phyloP scores from a whole-genome alignment of 1,140 invertebrate genomes.

The Polypedilum pembai region DNA sequence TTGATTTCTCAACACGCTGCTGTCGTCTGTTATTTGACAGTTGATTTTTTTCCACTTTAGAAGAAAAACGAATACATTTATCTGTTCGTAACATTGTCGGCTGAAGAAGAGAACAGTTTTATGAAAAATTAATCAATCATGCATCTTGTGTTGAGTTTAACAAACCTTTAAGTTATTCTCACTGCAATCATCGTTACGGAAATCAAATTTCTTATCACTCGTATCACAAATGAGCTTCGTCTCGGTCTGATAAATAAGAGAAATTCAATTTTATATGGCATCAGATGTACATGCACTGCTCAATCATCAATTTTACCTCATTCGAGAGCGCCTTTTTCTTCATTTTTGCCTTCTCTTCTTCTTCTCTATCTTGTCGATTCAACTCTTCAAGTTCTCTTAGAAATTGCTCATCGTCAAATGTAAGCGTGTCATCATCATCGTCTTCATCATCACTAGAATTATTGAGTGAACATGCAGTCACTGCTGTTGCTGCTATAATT shows the following conservation, averaged over 20 bases:
- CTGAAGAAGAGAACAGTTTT: too few species aligned
- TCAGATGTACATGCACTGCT: conserved; percentile 13
- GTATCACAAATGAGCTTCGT: conserved; percentile 12
- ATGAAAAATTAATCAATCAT: too few species aligned
- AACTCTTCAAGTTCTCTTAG: background rate
- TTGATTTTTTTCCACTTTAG: too few species aligned
- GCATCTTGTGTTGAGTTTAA: too few species aligned
- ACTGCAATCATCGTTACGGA: background rate
- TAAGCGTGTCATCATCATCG: conserved; percentile 17
- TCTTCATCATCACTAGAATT: background rate
- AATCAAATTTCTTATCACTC: conserved; percentile 7
- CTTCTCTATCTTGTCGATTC: background rate
- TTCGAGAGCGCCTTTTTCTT: background rate
- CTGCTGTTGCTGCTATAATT: background rate
- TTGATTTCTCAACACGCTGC: too few species aligned
- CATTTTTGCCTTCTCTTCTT: background rate
- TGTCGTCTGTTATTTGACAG: too few species aligned
- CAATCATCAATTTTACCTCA: conserved; percentile 6
- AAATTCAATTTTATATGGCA: conserved; percentile 10
- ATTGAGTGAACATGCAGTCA: background rate
- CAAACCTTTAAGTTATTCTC: too few species aligned
- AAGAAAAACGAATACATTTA: too few species aligned
- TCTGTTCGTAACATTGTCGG: too few species aligned
- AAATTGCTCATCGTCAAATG: background rate
- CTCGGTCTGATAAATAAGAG: background rate